A percentile compares a stretch with the other conserved stretches of the same genome.
Conservation (phyloP, 1,140 invertebrate genomes). For the Lepidurus couesii region DNA sequence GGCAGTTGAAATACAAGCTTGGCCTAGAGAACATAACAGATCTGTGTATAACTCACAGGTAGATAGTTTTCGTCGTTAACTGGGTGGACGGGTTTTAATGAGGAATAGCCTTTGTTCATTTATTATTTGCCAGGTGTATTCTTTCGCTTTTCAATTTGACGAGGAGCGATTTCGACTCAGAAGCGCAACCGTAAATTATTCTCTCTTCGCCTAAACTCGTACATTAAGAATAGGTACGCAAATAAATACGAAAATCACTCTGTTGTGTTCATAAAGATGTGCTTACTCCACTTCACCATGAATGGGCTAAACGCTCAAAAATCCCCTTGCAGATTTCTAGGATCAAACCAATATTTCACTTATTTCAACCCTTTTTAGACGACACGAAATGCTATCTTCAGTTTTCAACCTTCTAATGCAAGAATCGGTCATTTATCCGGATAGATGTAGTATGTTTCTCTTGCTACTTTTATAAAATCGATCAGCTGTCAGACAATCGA, state of each 20-base stretch:
- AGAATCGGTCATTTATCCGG: no score
- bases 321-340: no score
- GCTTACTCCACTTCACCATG: no score
- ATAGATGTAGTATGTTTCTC: no score
- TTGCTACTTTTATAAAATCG: no score
- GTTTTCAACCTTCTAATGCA: no score
- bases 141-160: neutral
- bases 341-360: no score
- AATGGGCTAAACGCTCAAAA: no score
- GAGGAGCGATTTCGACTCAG: neutral
- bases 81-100: neutral
- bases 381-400: no score
- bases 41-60: neutral
- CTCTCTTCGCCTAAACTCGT: conserved; percentile 2
- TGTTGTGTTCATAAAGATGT: no score
- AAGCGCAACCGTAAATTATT: neutral
- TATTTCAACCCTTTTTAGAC: no score
- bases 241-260: neutral
- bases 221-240: neutral
- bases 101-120: conserved; percentile 1
- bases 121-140: conserved; percentile 1
- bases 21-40: neutral
- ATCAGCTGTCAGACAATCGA: no score
- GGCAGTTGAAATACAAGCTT: neutral
- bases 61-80: neutral